A percentile compares a stretch with the other conserved stretches of the same genome.
These are phyloP conservation scores for Ormyrus thymus DNA, from an alignment of 2,888 invertebrate species.

Conservation along the genomic window DNA sequence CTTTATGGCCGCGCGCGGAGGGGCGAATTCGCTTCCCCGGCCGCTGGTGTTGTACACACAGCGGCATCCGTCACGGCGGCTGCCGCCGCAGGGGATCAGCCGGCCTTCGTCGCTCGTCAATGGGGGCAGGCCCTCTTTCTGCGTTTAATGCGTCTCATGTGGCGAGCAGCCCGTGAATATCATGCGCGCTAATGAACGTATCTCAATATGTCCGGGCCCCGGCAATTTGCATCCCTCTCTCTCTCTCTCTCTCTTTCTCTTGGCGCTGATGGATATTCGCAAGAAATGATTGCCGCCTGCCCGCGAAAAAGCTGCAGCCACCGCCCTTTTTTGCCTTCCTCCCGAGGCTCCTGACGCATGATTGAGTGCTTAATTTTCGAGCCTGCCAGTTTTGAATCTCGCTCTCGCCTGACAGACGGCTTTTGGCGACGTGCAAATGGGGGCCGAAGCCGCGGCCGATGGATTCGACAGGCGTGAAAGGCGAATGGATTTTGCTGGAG, in stretches of 20 bases:
- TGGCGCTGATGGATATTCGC: constrained; percentile 12
- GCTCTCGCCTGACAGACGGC: neutral
- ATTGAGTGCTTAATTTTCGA: constrained; percentile 47
- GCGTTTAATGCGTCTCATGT: constrained; percentile 59
- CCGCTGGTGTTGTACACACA: constrained; percentile 19
- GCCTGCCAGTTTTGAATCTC: constrained; percentile 16
- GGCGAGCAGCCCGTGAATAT: constrained; percentile 59
- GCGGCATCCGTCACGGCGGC: constrained; percentile 63
- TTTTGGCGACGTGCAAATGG: neutral
- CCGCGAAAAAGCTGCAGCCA: neutral
- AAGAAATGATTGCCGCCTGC: constrained; percentile 27
- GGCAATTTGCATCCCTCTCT: constrained; percentile 37
- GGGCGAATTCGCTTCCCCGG: constrained; percentile 37
- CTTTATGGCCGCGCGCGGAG: constrained; percentile 44
- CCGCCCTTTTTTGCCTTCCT: constrained; percentile 5
- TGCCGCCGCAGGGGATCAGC: constrained; percentile 66
- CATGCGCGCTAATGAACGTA: constrained; percentile 64
- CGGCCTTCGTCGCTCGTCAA: constrained; percentile 69
- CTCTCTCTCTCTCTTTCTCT: neutral
- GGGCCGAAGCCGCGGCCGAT: neutral
- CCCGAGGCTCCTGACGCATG: neutral
- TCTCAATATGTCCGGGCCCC: constrained; percentile 61
- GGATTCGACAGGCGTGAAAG: constrained; percentile 11
- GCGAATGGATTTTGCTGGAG: neutral
- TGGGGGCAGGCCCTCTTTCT: constrained; percentile 56